phyloP scores from a whole-genome alignment of 2,888 invertebrate genomes.

The Leptothorax acervorum region DNA sequence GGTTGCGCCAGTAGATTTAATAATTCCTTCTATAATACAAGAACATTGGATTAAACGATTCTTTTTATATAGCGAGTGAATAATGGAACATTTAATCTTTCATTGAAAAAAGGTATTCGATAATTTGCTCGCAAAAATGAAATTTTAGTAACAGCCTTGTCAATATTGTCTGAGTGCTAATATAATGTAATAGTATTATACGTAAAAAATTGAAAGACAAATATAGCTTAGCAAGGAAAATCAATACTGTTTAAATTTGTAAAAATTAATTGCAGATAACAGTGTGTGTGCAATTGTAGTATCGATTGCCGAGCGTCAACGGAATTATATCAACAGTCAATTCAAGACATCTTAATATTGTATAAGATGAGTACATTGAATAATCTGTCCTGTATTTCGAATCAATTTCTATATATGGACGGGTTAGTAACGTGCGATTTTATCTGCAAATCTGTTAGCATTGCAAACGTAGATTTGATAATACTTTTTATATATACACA shows the following conservation, averaged over 20 bases:
- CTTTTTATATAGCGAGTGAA: background rate
- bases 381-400: background rate
- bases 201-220: background rate
- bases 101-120: background rate
- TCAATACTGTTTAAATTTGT: background rate
- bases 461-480: background rate
- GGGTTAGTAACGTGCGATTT: no score
- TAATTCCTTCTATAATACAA: background rate
- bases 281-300: background rate
- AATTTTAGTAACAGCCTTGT: background rate
- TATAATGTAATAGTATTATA: constrained; percentile 6
- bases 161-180: background rate
- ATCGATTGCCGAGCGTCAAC: background rate
- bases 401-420: background rate
- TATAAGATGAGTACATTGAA: background rate
- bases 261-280: background rate
- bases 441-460: background rate
- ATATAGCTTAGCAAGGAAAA: background rate
- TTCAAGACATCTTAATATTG: background rate
- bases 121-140: background rate
- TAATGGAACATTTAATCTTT: background rate
- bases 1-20: background rate
- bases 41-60: background rate
- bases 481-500: background rate
- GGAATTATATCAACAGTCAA: background rate